Evolutionary conservation across 2,113 vertebrate species (phyloP), one percentile per base, ranked within the genome.

Genomic region (Tor tambroides): DNA sequence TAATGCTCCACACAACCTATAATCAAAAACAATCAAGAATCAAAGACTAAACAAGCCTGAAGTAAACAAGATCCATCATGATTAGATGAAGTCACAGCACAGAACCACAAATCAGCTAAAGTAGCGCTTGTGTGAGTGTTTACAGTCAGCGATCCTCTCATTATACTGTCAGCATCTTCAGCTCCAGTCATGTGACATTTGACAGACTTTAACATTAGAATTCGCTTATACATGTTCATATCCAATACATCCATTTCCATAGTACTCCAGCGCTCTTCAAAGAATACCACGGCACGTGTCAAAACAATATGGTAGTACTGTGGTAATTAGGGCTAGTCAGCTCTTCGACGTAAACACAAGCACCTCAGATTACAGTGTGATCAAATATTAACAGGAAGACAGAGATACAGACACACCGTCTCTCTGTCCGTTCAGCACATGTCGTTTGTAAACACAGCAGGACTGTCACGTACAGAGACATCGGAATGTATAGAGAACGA

Each of bases 41-140:
- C 79, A 80, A 80, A 80, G 78, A 41, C 21, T 38, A 80, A 80
- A 63, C 56, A 63, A 56, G 54, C 30, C 30, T 38, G 21, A 15
- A 59, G 32, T 80, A 80, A 80, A 63, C 79, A 9, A 32, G 51
- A 23, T 14, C 77, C 77, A 35, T 59, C 19, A 6, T 23, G 51
- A 79, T 19, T 12, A 56, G 19, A 59, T 79, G 77, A 77, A 51
- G 75, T 77, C 43, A 30, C 43, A 30, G n/a, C 46, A 51, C 46
- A 19, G 71, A 43, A 12, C 21, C 21, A 38, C 8, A 32, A 23
- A 21, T 5, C 46, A 78, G 15, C 71, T 76, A n/a, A 49, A 56
- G 54, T 2, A 56, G 54, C 6, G 54, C 19, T 56, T 21, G 54
- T 7, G 41, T 12, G 74, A 43, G 28, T 32, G 49, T 78, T 51